Conservation (phyloP, 2,888 invertebrate genomes). For the Tiphia femorata region DNA sequence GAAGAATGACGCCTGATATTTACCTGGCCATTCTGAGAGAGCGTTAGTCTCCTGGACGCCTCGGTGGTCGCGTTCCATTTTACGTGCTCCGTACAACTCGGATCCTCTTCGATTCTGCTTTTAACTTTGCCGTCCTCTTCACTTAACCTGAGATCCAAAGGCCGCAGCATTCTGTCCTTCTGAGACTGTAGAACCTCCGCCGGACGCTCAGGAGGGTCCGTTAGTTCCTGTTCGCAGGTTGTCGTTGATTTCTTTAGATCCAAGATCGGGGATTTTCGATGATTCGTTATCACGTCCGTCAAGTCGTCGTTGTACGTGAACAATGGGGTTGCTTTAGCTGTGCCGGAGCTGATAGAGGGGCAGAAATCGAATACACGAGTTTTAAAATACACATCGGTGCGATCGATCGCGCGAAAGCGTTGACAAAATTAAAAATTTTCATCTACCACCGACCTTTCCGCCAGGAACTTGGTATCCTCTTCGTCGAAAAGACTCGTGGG, state of each 20-base stretch:
- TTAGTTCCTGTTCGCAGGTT: slow-evolving; percentile 26
- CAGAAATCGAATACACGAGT: not conserved
- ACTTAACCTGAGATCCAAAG: slow-evolving; percentile 2
- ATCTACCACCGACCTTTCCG: slow-evolving; percentile 9
- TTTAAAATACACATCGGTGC: not conserved
- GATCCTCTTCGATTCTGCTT: too few species aligned
- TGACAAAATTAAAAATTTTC: too few species aligned
- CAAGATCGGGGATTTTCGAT: slow-evolving; percentile 38
- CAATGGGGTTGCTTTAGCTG: slow-evolving; percentile 44
- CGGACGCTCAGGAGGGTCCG: slow-evolving; percentile 18
- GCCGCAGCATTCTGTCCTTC: not conserved
- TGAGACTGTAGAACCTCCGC: slow-evolving; percentile 3
- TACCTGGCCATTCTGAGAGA: not conserved
- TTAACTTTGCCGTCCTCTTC: slow-evolving; percentile 10
- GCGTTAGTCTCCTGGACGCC: not conserved
- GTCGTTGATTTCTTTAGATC: slow-evolving; percentile 33
- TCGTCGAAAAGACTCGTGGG: slow-evolving; percentile 69
- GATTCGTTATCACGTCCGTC: slow-evolving; percentile 37
- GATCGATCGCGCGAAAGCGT: not conserved
- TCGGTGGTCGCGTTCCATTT: too few species aligned
- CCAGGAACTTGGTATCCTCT: slow-evolving; percentile 47
- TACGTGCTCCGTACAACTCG: too few species aligned
- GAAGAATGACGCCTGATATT: too few species aligned
- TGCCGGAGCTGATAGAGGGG: slow-evolving; percentile 37
- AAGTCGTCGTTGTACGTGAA: slow-evolving; percentile 48